Base-by-base conservation (phyloP, 1,140 invertebrate species). In the Pantala flavescens region DNA sequence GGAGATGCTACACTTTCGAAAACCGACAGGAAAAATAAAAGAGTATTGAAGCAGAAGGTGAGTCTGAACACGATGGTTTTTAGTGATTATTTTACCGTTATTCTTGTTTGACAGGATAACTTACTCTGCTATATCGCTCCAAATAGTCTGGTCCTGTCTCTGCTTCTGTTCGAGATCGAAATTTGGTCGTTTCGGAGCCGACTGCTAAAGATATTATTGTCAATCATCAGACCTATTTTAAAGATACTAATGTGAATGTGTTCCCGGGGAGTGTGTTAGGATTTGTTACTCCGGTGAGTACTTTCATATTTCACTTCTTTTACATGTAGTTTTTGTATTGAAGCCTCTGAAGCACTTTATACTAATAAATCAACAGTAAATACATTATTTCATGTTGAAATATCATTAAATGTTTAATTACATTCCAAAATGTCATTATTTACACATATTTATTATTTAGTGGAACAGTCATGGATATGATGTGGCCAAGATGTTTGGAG, bases 381-480 rank as follows among this genome's bases (percentile, higher is more conserved):
- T n/a, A n/a, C n/a, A n/a, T n/a, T n/a, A n/a, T n/a, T n/a, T n/a
- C n/a, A n/a, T n/a, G n/a, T n/a, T n/a, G n/a, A n/a, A n/a, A n/a
- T n/a, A n/a, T n/a, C n/a, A n/a, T n/a, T n/a, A n/a, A n/a, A n/a
- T n/a, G n/a, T n/a, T n/a, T n/a, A n/a, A n/a, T n/a, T n/a, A n/a
- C n/a, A n/a, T n/a, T n/a, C n/a, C n/a, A n/a, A n/a, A n/a, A n/a
- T n/a, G n/a, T n/a, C n/a, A n/a, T n/a, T n/a, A n/a, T n/a, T n/a
- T n/a, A n/a, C n/a, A n/a, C 9, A 36, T 36, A 9, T 36, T 36
- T 36, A 36, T 36, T 36, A 36, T 36, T 36, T 79, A 98, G 95
- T 98, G 97, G 97, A 98, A 98, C 82, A 90, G 86, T 76, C 92
- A 94, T 86, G 97, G 96, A 0, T 96, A 98, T 84, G 93, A 97